These are phyloP conservation scores for Lithosia quadra DNA, from an alignment of 2,888 invertebrate species.

Conservation along the genomic window DNA sequence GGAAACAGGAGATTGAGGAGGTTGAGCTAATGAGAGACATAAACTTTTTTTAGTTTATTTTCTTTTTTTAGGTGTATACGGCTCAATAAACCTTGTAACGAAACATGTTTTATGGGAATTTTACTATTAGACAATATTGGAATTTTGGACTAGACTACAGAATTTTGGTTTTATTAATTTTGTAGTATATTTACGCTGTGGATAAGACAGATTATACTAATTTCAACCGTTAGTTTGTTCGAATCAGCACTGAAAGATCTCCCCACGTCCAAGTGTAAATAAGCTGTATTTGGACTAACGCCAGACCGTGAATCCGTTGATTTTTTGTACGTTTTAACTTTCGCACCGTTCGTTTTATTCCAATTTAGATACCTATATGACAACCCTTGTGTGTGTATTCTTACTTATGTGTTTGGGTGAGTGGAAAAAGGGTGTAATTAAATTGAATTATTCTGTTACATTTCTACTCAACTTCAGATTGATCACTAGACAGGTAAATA, in stretches of 20 bases:
- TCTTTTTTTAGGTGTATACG: not conserved
- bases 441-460: not conserved
- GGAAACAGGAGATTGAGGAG: constrained; percentile 4
- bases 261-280: not conserved
- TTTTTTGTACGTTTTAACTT: constrained; percentile 9
- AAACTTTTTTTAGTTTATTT: not conserved
- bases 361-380: not conserved
- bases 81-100: not conserved
- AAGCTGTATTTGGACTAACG: not conserved
- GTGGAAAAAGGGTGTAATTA: not conserved
- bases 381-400: constrained; percentile 4
- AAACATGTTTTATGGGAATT: not conserved
- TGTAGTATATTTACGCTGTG: not conserved
- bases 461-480: too few species aligned
- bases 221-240: not conserved
- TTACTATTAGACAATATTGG: not conserved
- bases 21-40: constrained; percentile 9
- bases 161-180: too few species aligned
- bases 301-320: not conserved
- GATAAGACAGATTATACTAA: not conserved
- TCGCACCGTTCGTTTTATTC: not conserved
- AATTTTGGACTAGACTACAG: too few species aligned
- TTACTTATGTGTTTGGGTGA: not conserved
- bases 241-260: not conserved
- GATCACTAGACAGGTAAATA: too few species aligned